Evolutionary conservation across 2,888 invertebrate species (phyloP).

Genomic region (Resseliella maxima): DNA sequence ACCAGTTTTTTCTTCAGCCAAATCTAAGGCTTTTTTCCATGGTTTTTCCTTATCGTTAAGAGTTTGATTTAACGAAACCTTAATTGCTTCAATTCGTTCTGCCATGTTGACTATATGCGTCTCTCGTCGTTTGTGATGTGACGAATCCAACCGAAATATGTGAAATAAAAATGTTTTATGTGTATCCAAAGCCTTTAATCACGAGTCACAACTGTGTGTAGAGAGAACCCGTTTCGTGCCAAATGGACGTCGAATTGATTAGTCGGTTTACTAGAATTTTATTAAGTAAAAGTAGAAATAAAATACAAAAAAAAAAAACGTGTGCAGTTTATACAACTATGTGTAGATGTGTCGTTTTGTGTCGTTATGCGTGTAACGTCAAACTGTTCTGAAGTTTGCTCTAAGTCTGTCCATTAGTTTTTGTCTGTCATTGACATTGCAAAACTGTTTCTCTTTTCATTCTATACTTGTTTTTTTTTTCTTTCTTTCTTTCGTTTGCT

Average conservation of each 20-base stretch:
- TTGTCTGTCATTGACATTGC: conserved; percentile 51
- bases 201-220: conserved; percentile 3
- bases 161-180: neutral
- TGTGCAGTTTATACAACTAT: conserved; percentile 31
- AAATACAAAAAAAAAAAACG: neutral
- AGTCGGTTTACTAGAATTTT: conserved; percentile 28
- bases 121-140: conserved; percentile 9
- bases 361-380: conserved; percentile 21
- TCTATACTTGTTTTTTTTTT: neutral
- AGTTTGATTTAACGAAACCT: conserved; percentile 72
- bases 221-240: conserved; percentile 32
- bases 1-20: conserved; percentile 78
- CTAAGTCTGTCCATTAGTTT: conserved; percentile 11
- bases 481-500: too few species aligned
- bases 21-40: conserved; percentile 76
- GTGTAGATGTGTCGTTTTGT: neutral
- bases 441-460: neutral
- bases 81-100: conserved; percentile 70
- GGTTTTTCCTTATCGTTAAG: conserved; percentile 78
- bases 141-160: conserved; percentile 21
- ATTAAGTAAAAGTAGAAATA: neutral
- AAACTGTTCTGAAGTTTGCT: conserved; percentile 49
- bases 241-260: conserved; percentile 43
- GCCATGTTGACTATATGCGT: conserved; percentile 64
- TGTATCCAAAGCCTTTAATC: conserved; percentile 30